Percentiles rank a stretch among this genome's conserved stretches.
Evolutionary conservation across 2,113 vertebrate genomes (phyloP).

Genomic region (Anseranas semipalmata): DNA sequence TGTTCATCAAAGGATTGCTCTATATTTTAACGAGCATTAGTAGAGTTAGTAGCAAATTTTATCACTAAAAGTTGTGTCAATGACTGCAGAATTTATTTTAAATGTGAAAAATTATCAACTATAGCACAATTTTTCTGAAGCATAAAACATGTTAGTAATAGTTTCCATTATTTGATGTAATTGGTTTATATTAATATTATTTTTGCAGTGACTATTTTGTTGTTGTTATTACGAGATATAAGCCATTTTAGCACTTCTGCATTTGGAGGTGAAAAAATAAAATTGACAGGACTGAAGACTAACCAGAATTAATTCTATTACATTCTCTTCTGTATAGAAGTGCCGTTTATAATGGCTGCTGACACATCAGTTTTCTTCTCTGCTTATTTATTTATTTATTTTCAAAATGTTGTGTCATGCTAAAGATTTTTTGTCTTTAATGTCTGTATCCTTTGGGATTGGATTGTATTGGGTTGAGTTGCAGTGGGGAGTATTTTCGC

Average conservation of each 20-base stretch:
- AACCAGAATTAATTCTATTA: neutral
- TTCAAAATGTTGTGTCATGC: neutral
- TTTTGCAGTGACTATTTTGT: neutral
- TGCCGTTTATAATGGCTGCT: neutral
- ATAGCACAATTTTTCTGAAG: neutral
- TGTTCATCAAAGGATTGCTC: neutral
- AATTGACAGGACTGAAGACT: neutral
- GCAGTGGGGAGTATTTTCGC: neutral
- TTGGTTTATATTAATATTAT: neutral
- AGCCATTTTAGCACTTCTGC: neutral
- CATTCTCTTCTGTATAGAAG: neutral
- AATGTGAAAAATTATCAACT: neutral
- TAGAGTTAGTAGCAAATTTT: neutral
- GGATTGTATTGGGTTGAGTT: neutral
- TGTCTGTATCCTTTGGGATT: neutral
- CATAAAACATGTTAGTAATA: neutral
- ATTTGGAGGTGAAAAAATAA: neutral
- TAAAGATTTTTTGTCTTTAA: neutral
- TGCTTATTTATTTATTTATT: neutral
- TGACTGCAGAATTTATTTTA: neutral
- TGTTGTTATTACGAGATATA: neutral
- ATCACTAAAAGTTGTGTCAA: neutral
- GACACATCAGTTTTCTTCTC: neutral
- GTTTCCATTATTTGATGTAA: neutral
- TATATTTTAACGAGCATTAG: neutral